Base-by-base conservation (phyloP, 2,797 vertebrate species). In the Galago senegalensis region DNA sequence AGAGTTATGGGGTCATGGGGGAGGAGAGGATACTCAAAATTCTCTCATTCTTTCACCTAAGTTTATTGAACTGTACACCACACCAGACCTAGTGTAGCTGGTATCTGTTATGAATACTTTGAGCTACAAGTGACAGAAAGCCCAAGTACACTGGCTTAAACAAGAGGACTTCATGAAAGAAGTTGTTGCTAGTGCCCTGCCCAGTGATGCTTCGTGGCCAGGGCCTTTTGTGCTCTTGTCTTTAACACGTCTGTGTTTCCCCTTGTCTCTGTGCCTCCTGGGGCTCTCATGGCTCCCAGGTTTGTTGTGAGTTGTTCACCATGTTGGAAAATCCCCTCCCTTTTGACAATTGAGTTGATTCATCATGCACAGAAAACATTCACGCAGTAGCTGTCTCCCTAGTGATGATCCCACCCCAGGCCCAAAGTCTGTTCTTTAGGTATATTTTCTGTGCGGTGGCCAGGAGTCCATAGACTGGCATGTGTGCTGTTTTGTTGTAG, bases 401-500 rank as follows among this genome's bases (percentile, higher is more conserved):
- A 3, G 5, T 17, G 40, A 12, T 1, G 1, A 27, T 72, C 46
- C 23, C 4, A 2, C 27, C 29, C 18, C 13, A 49, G 37, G 14
- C 18, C 16, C 9, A 3, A 31, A 63, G 27, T 17, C 46, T 2
- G 34, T 10, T 53, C 0, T 0, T 58, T 53, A 29, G 2, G 16
- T 25, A 0, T 18, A 29, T 49, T 27, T 58, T 60, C n/a, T 31
- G 1, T 10, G 29, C 16, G 12, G 31, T 7, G 1, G 23, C 79
- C 23, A 1, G 7, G 23, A 5, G 1, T 11, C 16, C 3, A 27
- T 40, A 17, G 79, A 27, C 53, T 10, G 76, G 43, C 8, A 5
- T 4, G 1, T 13, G 0, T 1, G 4, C 63, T 31, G 13, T 37
- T 18, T 40, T 46, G 16, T 56, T 31, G 6, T 20, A 1, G 21